These are phyloP conservation scores for Drepanosiphum platanoidis DNA, from an alignment of 2,888 invertebrate species.

Conservation along the genomic window DNA sequence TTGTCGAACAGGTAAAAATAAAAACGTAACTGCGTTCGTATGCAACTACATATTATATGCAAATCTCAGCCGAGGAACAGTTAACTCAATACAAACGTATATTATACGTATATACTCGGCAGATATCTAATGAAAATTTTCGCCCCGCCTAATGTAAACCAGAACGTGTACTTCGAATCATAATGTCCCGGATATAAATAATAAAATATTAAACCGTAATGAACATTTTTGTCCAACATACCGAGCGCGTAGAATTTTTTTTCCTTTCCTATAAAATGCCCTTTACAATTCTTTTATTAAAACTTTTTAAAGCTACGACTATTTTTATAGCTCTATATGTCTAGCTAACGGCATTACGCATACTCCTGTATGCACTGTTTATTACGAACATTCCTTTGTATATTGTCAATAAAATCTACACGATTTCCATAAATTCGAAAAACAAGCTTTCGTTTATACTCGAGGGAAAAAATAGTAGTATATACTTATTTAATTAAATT, in stretches of 20 bases:
- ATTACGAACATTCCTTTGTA: slow-evolving; percentile 14
- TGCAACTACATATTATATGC: not conserved
- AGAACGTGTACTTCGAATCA: not conserved
- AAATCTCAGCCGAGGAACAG: not conserved
- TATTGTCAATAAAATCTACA: slow-evolving; percentile 39
- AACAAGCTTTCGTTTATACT: not conserved
- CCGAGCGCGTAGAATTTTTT: not conserved
- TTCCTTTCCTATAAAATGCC: not conserved
- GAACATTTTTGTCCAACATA: not conserved
- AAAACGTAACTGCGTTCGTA: not conserved
- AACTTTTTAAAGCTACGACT: slow-evolving; percentile 7
- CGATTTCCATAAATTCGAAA: slow-evolving; percentile 19
- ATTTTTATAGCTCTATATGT: slow-evolving; percentile 30
- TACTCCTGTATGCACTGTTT: slow-evolving; percentile 23
- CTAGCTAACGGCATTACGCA: slow-evolving; percentile 9
- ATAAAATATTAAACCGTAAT: not conserved
- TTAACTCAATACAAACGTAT: not conserved
- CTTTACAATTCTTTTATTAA: slow-evolving; percentile 34
- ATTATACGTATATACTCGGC: not conserved
- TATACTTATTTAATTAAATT: slow-evolving; percentile 11
- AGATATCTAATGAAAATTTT: not conserved
- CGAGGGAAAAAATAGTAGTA: not conserved
- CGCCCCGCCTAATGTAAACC: not conserved
- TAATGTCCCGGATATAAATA: not conserved
- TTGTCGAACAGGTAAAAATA: not conserved